Evolutionary conservation across 2,888 invertebrate species (phyloP), one percentile per base, ranked within the genome.

Genomic region (Lydus trimaculatus): DNA sequence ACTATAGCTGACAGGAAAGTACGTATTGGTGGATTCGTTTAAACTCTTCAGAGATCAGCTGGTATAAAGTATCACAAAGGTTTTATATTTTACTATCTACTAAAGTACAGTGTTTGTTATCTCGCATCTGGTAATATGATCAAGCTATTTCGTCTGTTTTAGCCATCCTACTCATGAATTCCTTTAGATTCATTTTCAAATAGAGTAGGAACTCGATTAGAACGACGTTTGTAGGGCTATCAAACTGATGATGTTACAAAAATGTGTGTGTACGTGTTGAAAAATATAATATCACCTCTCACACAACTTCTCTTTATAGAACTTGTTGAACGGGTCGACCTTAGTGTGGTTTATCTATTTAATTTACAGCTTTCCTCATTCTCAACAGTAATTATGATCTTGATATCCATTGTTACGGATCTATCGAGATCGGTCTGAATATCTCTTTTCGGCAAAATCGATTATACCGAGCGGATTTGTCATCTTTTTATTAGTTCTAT

Each of bases 61-160:
- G 65, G 70, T 70, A 61, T 74, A 59, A 43, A 66, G 69, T 79
- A 66, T 72, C 78, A 78, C 78, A 79, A 79, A 79, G 78, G 56
- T 56, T 15, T 71, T 74, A 68, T 74, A 75, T 73, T 74, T 73
- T 70, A 73, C 74, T 75, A 70, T n/a, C 15, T 15, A 33, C 11
- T 39, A 43, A n/a, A 43, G 73, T 76, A 73, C 73, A 13, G 25
- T 25, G 8, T 76, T 73, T 43, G 17, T 3, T 17, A 43, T 43
- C n/a, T 43, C n/a, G 75, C 71, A 69, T 70, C 65, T 60, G 65
- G 74, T 76, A 79, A 79, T 74, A 70, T 71, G 75, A 79, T 78
- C 76, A 67, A 70, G 73, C 72, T 73, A 72, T 76, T 78, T 23
- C 72, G 72, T 72, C 75, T 74, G 76, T 75, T 76, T 74, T 78